A percentile compares a stretch with the other conserved stretches of the same genome.
Evolutionary conservation across 2,113 vertebrate genomes (phyloP).

Genomic region (Brachionichthys hirsutus): DNA sequence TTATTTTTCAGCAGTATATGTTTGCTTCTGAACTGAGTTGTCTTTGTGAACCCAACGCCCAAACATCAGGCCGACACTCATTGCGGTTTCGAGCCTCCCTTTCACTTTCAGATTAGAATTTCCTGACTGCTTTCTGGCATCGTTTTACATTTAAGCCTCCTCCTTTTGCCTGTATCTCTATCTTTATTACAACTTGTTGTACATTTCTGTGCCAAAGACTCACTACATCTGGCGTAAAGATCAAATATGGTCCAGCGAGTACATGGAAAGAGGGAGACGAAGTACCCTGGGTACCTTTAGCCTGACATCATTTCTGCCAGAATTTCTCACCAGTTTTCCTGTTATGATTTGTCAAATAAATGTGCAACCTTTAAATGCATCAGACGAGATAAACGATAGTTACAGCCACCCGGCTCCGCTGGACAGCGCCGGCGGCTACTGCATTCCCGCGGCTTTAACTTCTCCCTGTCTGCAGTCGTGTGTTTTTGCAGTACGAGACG

Average conservation of each 20-base stretch:
- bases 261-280: slow-evolving; percentile 36
- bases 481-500: slow-evolving; percentile 29
- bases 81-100: not conserved
- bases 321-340: slow-evolving; percentile 35
- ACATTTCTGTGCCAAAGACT: not conserved
- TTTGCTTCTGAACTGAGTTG: slow-evolving; percentile 1
- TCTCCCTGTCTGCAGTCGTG: slow-evolving; percentile 25
- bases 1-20: slow-evolving; percentile 10
- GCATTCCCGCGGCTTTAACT: not conserved
- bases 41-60: not conserved
- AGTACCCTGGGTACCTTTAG: slow-evolving; percentile 40
- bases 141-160: slow-evolving; percentile 47
- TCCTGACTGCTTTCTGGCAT: not conserved
- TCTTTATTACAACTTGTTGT: no score
- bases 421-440: not conserved
- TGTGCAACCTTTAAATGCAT: not conserved
- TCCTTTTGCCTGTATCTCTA: slow-evolving; percentile 14
- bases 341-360: slow-evolving; percentile 9
- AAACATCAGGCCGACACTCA: not conserved
- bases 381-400: not conserved
- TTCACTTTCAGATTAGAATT: slow-evolving; percentile 27
- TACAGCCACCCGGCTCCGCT: no score
- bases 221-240: not conserved
- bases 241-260: slow-evolving; percentile 44
- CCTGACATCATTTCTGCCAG: slow-evolving; percentile 51